These are phyloP conservation scores for Zosterops pallidus DNA, from an alignment of 2,113 vertebrate species.

Conservation along the genomic window DNA sequence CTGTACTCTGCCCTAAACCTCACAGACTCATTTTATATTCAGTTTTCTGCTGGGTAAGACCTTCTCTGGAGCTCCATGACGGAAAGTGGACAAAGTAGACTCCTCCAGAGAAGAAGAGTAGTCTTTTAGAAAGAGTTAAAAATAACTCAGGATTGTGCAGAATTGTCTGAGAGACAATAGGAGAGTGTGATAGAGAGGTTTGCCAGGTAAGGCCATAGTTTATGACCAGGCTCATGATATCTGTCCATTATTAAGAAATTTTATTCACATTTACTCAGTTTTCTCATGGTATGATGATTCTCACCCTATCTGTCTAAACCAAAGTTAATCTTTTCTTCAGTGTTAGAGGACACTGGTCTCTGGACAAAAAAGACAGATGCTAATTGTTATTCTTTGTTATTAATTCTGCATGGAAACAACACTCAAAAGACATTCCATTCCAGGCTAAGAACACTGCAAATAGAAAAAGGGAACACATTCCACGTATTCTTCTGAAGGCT, in stretches of 20 bases:
- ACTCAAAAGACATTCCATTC: background rate
- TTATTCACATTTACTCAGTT: background rate
- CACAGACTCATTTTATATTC: background rate
- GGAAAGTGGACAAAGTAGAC: background rate
- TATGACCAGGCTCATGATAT: background rate
- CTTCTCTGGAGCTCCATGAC: background rate
- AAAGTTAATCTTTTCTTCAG: background rate
- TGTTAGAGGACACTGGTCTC: background rate
- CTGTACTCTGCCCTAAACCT: background rate
- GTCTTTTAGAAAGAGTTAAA: background rate
- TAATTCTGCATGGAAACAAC: background rate
- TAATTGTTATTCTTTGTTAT: background rate
- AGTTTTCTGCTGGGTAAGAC: background rate
- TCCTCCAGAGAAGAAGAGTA: background rate
- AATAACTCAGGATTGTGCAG: background rate
- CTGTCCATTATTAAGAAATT: background rate
- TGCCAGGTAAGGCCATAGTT: background rate
- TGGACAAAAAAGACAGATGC: accelerated
- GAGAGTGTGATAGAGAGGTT: background rate
- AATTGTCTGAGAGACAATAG: background rate
- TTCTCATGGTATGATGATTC: background rate
- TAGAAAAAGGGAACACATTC: background rate
- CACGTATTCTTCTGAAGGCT: background rate
- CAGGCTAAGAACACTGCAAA: background rate
- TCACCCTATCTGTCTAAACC: background rate